These are phyloP conservation scores for Trichomycterus rosablanca DNA, from an alignment of 2,113 vertebrate genomes.

Conservation along the genomic window DNA sequence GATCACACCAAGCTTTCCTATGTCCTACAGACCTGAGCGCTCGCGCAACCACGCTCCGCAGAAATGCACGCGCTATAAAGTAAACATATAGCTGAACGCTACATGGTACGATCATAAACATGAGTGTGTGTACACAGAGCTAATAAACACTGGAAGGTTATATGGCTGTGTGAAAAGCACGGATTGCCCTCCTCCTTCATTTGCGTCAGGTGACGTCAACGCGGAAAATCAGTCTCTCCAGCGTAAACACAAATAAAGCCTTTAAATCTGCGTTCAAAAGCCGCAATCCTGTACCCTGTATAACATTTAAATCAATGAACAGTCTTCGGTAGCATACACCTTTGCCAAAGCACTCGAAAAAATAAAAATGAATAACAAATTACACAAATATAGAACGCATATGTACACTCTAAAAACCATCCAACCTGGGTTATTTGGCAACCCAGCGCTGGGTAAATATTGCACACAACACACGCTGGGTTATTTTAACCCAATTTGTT, in stretches of 20 bases:
- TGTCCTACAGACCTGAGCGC: not conserved
- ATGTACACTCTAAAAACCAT: no score
- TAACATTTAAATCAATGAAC: no score
- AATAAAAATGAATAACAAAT: no score
- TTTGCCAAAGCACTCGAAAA: not conserved
- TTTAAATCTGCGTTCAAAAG: not conserved
- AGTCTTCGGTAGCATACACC: no score
- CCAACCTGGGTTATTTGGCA: not conserved
- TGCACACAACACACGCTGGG: no score
- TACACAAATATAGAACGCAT: no score
- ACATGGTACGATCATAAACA: not conserved
- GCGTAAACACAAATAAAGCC: not conserved
- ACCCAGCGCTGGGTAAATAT: not conserved
- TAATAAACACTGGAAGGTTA: conserved; percentile 14
- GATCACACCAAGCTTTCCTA: not conserved
- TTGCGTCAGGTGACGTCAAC: conserved; percentile 62
- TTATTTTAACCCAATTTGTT: no score
- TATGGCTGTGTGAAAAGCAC: conserved; percentile 49
- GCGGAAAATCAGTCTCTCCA: conserved; percentile 32
- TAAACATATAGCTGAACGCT: not conserved
- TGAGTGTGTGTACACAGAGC: not conserved
- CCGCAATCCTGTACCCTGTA: no score
- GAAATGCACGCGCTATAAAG: not conserved
- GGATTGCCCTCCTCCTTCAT: conserved; percentile 53
- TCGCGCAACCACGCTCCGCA: not conserved